Evolutionary conservation across 1,140 invertebrate species (phyloP), one percentile per base, ranked within the genome.

Genomic region (Leptinotarsa texana): DNA sequence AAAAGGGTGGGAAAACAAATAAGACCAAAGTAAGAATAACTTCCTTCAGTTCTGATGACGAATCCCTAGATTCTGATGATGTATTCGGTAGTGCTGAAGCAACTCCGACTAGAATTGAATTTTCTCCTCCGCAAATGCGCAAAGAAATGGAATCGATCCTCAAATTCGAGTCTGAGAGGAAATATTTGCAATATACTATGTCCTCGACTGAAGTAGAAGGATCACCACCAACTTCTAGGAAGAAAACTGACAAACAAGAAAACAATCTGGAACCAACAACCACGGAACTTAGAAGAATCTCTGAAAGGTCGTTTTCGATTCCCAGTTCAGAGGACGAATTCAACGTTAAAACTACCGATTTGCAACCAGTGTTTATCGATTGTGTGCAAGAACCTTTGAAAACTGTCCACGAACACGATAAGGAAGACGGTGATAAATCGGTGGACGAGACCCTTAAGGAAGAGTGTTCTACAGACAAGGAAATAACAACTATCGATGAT

Each of bases 171-270:
- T 91, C 91, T 69, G 91, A 91, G 81, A 88, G 90, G 78, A 90
- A 91, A 51, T 90, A 91, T 79, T 84, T 91, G 73, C 90, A 91
- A 15, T 91, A 92, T 82, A 91, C 91, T 4, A 92, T 92, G 91
- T 91, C 90, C 73, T 92, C 91, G 0, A 92, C 91, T 4, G 91
- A 92, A 86, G 91, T 92, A 13, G 91, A 92, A 84, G 91, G 91
- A 5, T 92, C 91, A 3, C 91, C 90, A 1, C 91, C 91, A 2
- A 90, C 91, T 75, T 91, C 90, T 76, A 84, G 90, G 21, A 89
- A 81, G 27, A 91, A 83, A 89, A 88, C 82, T 80, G 90, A 75
- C 86, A 90, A 78, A 79, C 89, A 80, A 80, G 90, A 51, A 27
- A 88, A 90, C 82, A 86, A 89, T 57, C 80, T 91, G 21, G 91